Evolutionary conservation across 1,140 invertebrate genomes (phyloP), one percentile per base, ranked within the genome.

Genomic region (Drosophila ananassae): DNA sequence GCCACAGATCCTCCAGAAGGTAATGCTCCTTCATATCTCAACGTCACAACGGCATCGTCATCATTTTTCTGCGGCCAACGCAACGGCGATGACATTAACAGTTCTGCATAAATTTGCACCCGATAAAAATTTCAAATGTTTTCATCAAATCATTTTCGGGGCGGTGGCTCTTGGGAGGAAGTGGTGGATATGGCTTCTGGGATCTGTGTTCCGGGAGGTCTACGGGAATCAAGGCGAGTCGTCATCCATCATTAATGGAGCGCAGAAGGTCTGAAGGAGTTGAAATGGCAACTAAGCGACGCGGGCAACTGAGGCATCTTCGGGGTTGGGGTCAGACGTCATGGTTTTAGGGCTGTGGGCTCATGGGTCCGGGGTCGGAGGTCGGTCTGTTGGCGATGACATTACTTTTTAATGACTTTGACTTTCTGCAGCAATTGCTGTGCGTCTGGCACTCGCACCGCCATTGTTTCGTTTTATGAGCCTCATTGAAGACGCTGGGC

Each of bases 101-200:
- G 83, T 89, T 89, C 83, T 89, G 83, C 79, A 89, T 89, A 89
- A 89, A 83, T 89, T 89, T 89, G 83, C 84, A 89, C 83, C 83
- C 84, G 83, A 89, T 89, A 89, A 89, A 89, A 89, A 89, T 89
- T 89, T 89, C 83, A 89, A 89, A 89, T 89, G 83, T 89, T 89
- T 89, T 89, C 83, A 89, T 89, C 83, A 89, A 89, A 89, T 89
- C 84, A 89, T 89, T 89, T 89, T 83, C 32, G 83, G 76, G 46
- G 77, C 76, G 59, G 48, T 2, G 30, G 64, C 62, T 63, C 60
- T 24, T 53, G 6, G 25, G 6, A 25, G 25, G 54, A 37, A 13
- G 17, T 21, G 12, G 37, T 4, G 28, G 55, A 32, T 24, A 46
- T 22, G 56, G 41, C 7, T 41, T 25, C 3, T 56, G 53, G 22